phyloP scores from a whole-genome alignment of 1,140 invertebrate species.

The Phortica variegata region DNA sequence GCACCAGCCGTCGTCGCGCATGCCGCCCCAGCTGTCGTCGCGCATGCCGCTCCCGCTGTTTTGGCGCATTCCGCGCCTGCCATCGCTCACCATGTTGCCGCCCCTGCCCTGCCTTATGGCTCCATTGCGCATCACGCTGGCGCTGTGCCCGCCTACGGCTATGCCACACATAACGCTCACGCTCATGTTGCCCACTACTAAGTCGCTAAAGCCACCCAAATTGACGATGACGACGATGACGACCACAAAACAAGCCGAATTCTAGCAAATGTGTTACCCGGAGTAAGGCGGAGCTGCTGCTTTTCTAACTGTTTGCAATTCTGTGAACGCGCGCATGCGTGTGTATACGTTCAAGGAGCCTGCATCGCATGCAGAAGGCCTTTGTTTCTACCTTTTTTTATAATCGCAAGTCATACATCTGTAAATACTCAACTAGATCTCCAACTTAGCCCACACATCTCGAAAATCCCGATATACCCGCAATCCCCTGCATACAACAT shows the following conservation, averaged over 20 bases:
- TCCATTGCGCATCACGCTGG: slow-evolving; percentile 46
- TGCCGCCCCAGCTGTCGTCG: slow-evolving; percentile 29
- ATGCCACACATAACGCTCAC: slow-evolving; percentile 45
- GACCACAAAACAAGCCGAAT: slow-evolving; percentile 66
- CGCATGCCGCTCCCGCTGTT: slow-evolving; percentile 32
- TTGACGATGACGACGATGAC: slow-evolving; percentile 59
- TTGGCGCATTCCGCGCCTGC: slow-evolving; percentile 34
- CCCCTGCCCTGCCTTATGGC: slow-evolving; percentile 38
- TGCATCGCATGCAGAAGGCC: neutral
- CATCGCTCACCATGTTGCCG: slow-evolving; percentile 45
- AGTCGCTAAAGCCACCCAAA: slow-evolving; percentile 6
- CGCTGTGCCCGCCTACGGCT: slow-evolving; percentile 40
- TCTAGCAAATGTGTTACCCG: no score
- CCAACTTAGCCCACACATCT: no score
- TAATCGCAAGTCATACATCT: no score
- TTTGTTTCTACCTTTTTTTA: no score
- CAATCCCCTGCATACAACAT: no score
- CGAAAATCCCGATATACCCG: no score
- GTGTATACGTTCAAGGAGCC: no score
- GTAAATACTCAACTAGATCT: no score
- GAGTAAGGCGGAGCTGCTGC: neutral
- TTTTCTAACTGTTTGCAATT: neutral
- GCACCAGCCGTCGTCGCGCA: slow-evolving; percentile 12
- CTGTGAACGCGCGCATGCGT: neutral
- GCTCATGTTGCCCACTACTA: slow-evolving; percentile 50